Evolutionary conservation across 1,140 invertebrate species (phyloP), one percentile per base, ranked within the genome.

Genomic region (Drosophila pallidifrons): DNA sequence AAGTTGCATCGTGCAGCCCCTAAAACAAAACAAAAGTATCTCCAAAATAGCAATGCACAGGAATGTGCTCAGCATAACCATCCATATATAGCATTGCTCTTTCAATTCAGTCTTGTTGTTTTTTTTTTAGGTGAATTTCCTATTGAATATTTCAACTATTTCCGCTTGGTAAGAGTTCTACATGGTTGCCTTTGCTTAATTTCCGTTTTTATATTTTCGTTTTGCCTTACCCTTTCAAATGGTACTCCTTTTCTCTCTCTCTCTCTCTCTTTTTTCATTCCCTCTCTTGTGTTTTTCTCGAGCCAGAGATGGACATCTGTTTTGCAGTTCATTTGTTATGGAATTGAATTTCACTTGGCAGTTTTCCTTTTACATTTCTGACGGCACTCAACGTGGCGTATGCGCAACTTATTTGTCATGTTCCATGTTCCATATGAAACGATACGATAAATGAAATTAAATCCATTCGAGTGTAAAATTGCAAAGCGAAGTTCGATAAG

Each of bases 291-390:
- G 4, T 35, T 20, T 46, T 32, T 47, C 38, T 60, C 20, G 11
- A 16, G 35, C 43, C 10, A 41, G 41, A 81, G 66, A 71, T 88
- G 82, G 80, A 80, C 83, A 87, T 88, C 80, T 82, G 79, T 82
- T 88, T 80, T 80, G 69, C 82, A 88, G 76, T 87, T 87, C 80
- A 87, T 83, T 87, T 88, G 83, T 87, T 73, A 88, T 83, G 72
- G 80, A 82, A 87, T 87, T 80, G 72, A 87, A 87, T 87, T 82
- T 79, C 55, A 71, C 71, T 82, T 65, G 20, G 51, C 35, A 70
- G 41, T 64, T 66, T 35, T 71, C 75, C 49, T 57, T 59, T 45
- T 46, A 16, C 45, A 69, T 63, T 52, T 43, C 59, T 47, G 28
- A 43, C 57, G 52, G 66, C 47, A 45, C 60, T 38, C 35, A 59